Percentiles rank a stretch among this genome's conserved stretches.
These are phyloP conservation scores for Podarcis lilfordi DNA, from an alignment of 2,797 vertebrate species.

Conservation along the genomic window DNA sequence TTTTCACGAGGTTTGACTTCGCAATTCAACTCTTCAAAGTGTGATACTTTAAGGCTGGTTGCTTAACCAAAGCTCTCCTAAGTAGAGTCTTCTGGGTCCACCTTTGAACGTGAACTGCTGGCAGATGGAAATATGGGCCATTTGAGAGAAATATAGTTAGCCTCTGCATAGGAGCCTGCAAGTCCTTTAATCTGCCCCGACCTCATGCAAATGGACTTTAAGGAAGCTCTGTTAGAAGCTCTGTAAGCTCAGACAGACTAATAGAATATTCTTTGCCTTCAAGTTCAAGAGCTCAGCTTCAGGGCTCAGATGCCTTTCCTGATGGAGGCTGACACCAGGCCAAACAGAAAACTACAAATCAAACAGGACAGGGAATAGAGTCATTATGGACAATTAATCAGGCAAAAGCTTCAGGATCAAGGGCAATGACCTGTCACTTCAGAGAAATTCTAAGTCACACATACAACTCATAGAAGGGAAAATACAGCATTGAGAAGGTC, in stretches of 20 bases:
- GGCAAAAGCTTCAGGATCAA: constrained; percentile 54
- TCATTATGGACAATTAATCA: constrained; percentile 62
- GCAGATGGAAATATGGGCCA: not conserved
- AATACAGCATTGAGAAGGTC: not conserved
- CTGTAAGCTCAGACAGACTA: not conserved
- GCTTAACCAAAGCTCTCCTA: not conserved
- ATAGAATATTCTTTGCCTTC: not conserved
- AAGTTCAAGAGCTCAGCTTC: not conserved
- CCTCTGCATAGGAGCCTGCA: not conserved
- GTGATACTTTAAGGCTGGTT: not conserved
- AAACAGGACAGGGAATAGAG: constrained; percentile 42
- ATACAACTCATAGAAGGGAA: constrained; percentile 41
- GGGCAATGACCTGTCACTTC: constrained; percentile 57
- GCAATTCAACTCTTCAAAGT: not conserved
- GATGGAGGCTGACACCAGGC: constrained; percentile 25
- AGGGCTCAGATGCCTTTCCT: constrained; percentile 29
- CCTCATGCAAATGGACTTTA: constrained; percentile 6
- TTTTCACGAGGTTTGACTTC: not conserved
- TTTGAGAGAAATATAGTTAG: not conserved
- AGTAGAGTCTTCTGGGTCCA: not conserved
- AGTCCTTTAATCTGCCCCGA: not conserved
- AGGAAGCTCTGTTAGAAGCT: not conserved
- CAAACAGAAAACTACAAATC: constrained; percentile 42
- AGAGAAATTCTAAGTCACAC: constrained; percentile 64
- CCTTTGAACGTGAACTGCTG: not conserved